These are phyloP conservation scores for Melinaea marsaeus DNA, from an alignment of 2,888 invertebrate species.

Conservation along the genomic window DNA sequence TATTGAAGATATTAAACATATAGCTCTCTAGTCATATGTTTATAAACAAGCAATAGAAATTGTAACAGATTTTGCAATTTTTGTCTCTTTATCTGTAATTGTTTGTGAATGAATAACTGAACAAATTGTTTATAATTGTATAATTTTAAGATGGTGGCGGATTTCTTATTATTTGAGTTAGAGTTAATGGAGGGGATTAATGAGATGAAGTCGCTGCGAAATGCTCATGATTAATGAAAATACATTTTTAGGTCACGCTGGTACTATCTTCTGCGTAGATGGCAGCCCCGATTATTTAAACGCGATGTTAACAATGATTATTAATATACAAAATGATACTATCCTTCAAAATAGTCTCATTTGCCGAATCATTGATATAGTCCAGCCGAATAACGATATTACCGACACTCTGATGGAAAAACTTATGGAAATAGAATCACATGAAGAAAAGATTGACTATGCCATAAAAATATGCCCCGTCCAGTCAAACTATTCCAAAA, in stretches of 20 bases:
- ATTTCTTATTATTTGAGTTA: no score
- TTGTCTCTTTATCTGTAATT: no score
- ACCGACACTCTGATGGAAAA: constrained; percentile 56
- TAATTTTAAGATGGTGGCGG: no score
- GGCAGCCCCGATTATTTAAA: constrained; percentile 86
- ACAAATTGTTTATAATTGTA: no score
- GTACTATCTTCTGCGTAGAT: constrained; percentile 86
- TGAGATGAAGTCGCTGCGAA: no score
- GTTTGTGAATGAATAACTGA: no score
- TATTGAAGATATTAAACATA: no score
- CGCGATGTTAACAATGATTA: constrained; percentile 68
- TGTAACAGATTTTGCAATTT: no score
- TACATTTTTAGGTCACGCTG: constrained; percentile 61
- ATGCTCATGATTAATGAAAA: no score
- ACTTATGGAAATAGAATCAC: constrained; percentile 72
- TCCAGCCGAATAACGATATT: constrained; percentile 62
- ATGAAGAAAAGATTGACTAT: constrained; percentile 76
- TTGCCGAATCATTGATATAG: constrained; percentile 73
- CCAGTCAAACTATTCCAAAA: constrained; percentile 57
- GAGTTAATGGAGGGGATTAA: no score
- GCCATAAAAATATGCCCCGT: constrained; percentile 60
- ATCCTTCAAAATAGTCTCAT: constrained; percentile 79
- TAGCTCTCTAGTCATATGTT: no score
- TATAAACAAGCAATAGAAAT: no score
- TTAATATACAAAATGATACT: constrained; percentile 60